Base-by-base conservation (phyloP, 2,888 invertebrate genomes). In the Cheilosia urbana region DNA sequence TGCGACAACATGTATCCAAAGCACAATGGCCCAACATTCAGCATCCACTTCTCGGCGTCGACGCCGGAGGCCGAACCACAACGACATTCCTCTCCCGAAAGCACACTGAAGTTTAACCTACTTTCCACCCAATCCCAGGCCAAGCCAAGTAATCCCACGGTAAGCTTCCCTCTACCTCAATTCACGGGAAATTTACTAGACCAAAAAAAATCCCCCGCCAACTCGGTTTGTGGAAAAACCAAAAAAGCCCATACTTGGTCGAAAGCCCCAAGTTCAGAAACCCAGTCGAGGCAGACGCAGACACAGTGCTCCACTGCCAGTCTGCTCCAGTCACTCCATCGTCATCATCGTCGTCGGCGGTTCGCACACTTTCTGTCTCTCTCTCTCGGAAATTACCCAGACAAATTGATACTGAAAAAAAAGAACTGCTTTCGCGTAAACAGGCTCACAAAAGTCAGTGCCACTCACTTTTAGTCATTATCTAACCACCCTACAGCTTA, bases 401-500 rank as follows among this genome's bases (percentile, higher is more conserved):
- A 62, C 49, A 30, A 55, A 68, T 30, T 24, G 40, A 27, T 42
- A 37, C 4, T 34, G 42, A 13, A 57, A 5, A 49, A 71, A 47
- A 30, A 72, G 34, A 45, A 34, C 9, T 45, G 42, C 19, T 62
- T 55, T 77, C 37, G 42, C 77, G 57, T 21, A 45, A 71, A 66
- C 73, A 42, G 55, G 53, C 51, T 19, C 27, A 47, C 57, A 58
- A 27, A 27, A 71, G 40, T 71, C 75, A 66, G 75, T 55, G 62
- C 77, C 66, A 81, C 62, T 85, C 65, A 37, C 47, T 60, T 80
- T 75, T 60, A 85, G 85, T 85, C 85, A 77, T 47, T 62, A 51
- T 81, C 76, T 66, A 81, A 75, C 72, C 85, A 51, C 76, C 49
- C 68, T 51, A 68, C 76, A 68, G 81, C 51, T 55, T 13, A 68